These are phyloP conservation scores for Lepus americanus DNA, from an alignment of 2,113 vertebrate genomes.

Conservation along the genomic window DNA sequence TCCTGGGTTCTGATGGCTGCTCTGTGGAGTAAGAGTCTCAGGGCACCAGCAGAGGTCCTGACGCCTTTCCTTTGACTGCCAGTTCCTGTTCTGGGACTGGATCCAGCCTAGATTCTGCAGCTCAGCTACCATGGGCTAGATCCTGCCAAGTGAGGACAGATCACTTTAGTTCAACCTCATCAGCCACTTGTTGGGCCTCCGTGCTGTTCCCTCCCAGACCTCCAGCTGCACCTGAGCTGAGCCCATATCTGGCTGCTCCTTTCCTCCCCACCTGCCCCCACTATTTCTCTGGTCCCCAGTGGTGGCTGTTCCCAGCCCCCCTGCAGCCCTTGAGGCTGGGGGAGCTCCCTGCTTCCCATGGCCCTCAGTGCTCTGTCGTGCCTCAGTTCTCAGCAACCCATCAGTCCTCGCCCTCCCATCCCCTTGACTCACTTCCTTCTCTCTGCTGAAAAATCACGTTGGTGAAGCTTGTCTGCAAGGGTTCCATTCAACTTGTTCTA, in stretches of 20 bases:
- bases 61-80: neutral
- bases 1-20: neutral
- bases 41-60: neutral
- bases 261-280: rapidly evolving
- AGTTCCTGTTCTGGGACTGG: neutral
- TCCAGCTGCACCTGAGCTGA: neutral
- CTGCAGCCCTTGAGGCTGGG: rapidly evolving
- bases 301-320: neutral
- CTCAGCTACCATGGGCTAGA: neutral
- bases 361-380: neutral
- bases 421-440: constrained; percentile 21
- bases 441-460: constrained; percentile 50
- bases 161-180: neutral
- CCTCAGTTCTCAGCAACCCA: neutral
- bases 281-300: neutral
- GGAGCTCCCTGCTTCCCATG: neutral
- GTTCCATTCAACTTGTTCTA: constrained; percentile 74
- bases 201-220: neutral
- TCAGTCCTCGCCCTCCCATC: constrained; percentile 50
- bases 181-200: neutral
- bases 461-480: constrained; percentile 67
- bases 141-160: neutral
- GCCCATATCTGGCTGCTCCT: neutral
- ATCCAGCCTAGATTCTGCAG: neutral
- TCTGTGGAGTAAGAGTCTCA: neutral